Base-by-base conservation (phyloP, 2,797 vertebrate genomes). In the Knipowitschia caucasica region DNA sequence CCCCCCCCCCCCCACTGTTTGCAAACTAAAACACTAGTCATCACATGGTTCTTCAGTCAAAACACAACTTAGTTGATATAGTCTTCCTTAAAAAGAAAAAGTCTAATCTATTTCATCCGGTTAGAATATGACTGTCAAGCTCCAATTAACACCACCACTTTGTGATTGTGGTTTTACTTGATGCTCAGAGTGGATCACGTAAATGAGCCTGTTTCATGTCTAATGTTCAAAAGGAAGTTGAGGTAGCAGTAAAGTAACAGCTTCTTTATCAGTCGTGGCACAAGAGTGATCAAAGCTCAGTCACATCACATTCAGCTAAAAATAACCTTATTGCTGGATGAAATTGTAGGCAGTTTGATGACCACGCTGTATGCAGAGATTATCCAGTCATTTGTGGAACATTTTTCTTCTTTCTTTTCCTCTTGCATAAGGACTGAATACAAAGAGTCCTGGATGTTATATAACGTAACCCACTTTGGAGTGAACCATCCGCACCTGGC, bases 361-460 rank as follows among this genome's bases (percentile, higher is more conserved):
- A 20, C 17, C 9, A 9, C 11, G 17, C 1, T 18, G 20, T 14
- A 40, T 2, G 20, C 20, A 23, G 4, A 25, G 8, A 42, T 25
- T 21, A 4, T 40, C 18, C 5, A 23, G 44, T 36, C 10, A 12
- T 17, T 42, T 58, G 57, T 33, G 2, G 43, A 43, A 50, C 56
- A 3, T 56, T 25, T 47, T 65, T 14, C 56, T 21, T 10, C 38
- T 59, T 53, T 62, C 60, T 66, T 75, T 64, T 62, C 59, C 64
- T 69, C 62, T 78, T 81, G 81, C 59, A 70, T 77, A 73, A 67
- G 75, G 63, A 40, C 36, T 10, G 43, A 58, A 74, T 51, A 73
- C 36, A 61, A 52, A 51, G 56, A 61, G 54, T 30, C 30, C 55
- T 31, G 57, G 51, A 67, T 39, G 54, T 86, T 86, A 76, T 4